Conservation (phyloP, 2,797 vertebrate species). For the Malurus leucopterus region DNA sequence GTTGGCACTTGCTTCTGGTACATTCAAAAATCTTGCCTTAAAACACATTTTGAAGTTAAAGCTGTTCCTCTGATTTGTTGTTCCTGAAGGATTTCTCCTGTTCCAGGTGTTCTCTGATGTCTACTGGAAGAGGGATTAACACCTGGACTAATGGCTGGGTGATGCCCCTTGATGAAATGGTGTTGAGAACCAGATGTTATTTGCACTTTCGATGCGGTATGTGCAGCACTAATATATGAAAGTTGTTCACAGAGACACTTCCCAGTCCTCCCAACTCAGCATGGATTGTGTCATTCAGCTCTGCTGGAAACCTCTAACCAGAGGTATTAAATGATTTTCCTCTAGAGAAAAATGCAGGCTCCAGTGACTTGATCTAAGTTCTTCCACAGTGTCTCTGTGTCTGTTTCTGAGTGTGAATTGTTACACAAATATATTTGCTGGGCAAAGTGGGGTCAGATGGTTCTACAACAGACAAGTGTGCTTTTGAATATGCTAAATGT, state of each 20-base stretch:
- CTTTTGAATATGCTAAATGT: background rate
- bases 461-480: background rate
- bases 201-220: background rate
- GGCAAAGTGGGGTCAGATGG: background rate
- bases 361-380: background rate
- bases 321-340: background rate
- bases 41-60: background rate
- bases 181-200: conserved; percentile 18
- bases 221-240: background rate
- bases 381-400: background rate
- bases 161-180: background rate
- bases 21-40: background rate
- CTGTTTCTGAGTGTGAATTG: background rate
- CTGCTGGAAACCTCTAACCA: background rate
- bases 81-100: background rate
- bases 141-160: background rate
- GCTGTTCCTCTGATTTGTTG: background rate
- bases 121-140: conserved; percentile 4
- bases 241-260: background rate
- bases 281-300: background rate
- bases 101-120: conserved; percentile 15
- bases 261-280: background rate
- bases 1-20: background rate
- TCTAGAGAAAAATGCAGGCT: background rate
- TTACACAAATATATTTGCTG: background rate